Conservation (phyloP, 2,113 vertebrate species). For the Cephalopholis sonnerati region DNA sequence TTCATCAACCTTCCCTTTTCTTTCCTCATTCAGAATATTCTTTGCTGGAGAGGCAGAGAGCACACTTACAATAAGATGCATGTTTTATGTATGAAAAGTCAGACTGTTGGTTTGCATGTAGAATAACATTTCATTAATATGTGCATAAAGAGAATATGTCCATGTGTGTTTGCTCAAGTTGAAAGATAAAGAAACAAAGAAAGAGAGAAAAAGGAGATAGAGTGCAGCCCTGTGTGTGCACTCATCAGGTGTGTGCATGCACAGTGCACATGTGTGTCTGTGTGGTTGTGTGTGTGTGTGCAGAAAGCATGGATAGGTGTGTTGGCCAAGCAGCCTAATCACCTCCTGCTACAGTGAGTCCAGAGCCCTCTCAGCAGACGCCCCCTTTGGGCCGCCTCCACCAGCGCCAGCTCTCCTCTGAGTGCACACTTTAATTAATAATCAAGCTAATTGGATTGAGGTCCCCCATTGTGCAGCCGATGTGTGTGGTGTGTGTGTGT, state of each 20-base stretch:
- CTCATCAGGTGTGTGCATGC: slow-evolving; percentile 16
- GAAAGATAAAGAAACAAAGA: slow-evolving; percentile 12
- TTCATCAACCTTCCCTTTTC: slow-evolving; percentile 3
- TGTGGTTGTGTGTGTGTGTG: slow-evolving; percentile 16
- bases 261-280: slow-evolving; percentile 1
- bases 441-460: slow-evolving; percentile 83
- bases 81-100: slow-evolving; percentile 1
- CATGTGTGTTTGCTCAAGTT: slow-evolving; percentile 12
- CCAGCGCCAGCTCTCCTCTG: slow-evolving; percentile 71
- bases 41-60: background rate
- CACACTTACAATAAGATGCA: background rate
- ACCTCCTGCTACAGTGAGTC: slow-evolving; percentile 71
- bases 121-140: background rate
- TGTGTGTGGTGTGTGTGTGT: slow-evolving; percentile 33
- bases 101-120: background rate
- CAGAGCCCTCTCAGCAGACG: slow-evolving; percentile 72
- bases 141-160: background rate
- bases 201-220: background rate
- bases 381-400: slow-evolving; percentile 72
- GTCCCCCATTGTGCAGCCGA: slow-evolving; percentile 67
- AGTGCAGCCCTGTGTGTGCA: slow-evolving; percentile 14
- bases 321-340: slow-evolving; percentile 68
- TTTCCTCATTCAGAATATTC: background rate
- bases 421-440: slow-evolving; percentile 84
- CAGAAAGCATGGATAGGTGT: slow-evolving; percentile 32